Evolutionary conservation across 2,797 vertebrate genomes (phyloP).

Genomic region (Paguma larvata): DNA sequence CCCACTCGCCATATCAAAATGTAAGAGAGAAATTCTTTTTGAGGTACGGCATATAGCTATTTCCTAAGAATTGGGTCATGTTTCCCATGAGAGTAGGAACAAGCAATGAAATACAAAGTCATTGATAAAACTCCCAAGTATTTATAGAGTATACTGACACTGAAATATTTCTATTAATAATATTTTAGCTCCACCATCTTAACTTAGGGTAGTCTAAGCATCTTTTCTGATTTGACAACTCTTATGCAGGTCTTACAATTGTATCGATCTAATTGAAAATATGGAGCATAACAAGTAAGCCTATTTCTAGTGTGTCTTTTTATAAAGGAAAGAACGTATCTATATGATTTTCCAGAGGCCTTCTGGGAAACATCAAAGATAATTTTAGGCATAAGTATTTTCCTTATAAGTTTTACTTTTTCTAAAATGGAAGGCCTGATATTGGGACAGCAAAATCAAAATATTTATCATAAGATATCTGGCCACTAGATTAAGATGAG

Average conservation of each 20-base stretch:
- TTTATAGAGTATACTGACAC: neutral
- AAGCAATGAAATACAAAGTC: neutral
- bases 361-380: constrained; percentile 29
- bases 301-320: neutral
- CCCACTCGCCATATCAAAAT: neutral
- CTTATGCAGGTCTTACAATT: neutral
- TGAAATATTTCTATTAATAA: neutral
- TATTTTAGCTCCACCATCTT: constrained; percentile 40
- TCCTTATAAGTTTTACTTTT: neutral
- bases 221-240: neutral
- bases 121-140: neutral
- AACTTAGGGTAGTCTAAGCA: neutral
- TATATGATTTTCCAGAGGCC: neutral
- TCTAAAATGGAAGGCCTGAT: neutral
- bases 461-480: neutral
- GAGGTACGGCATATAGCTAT: neutral
- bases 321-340: constrained; percentile 9
- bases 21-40: neutral
- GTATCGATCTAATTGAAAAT: neutral
- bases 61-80: neutral
- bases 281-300: neutral
- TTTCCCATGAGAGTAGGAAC: neutral
- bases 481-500: neutral
- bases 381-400: neutral
- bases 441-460: neutral